Evolutionary conservation across 2,113 vertebrate genomes (phyloP).

Genomic region (Eira barbara): DNA sequence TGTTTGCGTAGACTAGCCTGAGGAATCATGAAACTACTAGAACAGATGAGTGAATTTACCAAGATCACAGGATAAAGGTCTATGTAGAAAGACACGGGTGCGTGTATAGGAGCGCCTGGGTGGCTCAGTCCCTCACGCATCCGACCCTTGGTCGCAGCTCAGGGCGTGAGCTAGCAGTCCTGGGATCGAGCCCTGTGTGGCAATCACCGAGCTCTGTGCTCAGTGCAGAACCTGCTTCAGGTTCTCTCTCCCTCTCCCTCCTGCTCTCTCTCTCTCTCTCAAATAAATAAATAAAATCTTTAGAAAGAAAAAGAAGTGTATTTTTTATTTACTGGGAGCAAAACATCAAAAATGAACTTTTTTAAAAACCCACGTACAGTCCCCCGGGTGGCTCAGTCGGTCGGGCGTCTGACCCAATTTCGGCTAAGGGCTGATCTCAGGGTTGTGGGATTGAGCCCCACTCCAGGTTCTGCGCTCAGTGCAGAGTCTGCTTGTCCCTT

Average conservation of each 20-base stretch:
- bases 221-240: not conserved
- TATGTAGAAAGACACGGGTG: not conserved
- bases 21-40: not conserved
- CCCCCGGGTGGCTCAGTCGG: not conserved
- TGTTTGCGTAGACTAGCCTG: not conserved
- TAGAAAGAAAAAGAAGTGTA: not conserved
- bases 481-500: not conserved
- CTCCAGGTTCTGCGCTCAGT: not conserved
- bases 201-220: not conserved
- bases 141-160: not conserved
- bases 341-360: not conserved
- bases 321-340: not conserved
- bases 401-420: not conserved
- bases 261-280: not conserved
- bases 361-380: not conserved
- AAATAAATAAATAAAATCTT: not conserved
- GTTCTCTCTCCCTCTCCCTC: not conserved
- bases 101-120: not conserved
- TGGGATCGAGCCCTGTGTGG: not conserved
- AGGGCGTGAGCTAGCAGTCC: not conserved
- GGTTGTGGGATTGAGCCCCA: not conserved
- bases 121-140: not conserved
- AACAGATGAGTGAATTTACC: not conserved
- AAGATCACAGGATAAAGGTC: not conserved
- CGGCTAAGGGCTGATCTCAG: not conserved